Percentiles rank a stretch among this genome's conserved stretches.
These are phyloP conservation scores for Entosphenus tridentatus DNA, from an alignment of 2,113 vertebrate genomes.

Conservation along the genomic window DNA sequence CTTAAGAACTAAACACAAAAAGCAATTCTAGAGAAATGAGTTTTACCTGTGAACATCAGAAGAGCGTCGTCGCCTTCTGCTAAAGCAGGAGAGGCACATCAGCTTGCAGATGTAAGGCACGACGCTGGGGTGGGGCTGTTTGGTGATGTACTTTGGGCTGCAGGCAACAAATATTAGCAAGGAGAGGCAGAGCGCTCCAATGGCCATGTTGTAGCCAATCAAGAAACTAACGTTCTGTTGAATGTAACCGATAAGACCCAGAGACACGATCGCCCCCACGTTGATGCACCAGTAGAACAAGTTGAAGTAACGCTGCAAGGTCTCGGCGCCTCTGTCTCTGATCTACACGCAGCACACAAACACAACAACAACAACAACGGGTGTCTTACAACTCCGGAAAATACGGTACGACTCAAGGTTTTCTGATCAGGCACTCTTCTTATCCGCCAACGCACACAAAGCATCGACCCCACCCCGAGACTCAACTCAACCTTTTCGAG, in stretches of 20 bases:
- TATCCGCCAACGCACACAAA: no score
- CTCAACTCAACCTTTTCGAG: no score
- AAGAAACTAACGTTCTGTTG: constrained; percentile 67
- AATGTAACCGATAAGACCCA: constrained; percentile 68
- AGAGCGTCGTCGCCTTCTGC: constrained; percentile 14
- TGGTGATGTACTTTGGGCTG: constrained; percentile 57
- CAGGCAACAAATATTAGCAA: constrained; percentile 61
- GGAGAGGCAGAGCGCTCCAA: constrained; percentile 51
- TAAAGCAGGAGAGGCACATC: constrained; percentile 38
- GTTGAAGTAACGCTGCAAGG: constrained; percentile 79
- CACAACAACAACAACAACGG: no score
- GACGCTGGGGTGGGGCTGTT: constrained; percentile 72
- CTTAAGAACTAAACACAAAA: background rate
- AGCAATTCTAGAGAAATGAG: no score
- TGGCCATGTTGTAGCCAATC: constrained; percentile 47
- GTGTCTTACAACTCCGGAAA: no score
- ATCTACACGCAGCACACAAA: constrained; percentile 29
- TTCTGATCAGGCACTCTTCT: no score
- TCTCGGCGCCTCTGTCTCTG: constrained; percentile 75
- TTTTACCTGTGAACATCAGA: no score
- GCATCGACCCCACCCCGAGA: no score
- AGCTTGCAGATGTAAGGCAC: constrained; percentile 67
- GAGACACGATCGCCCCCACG: constrained; percentile 62
- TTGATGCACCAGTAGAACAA: constrained; percentile 99
- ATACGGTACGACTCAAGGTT: no score